Base-by-base conservation (phyloP, 1,140 invertebrate species). In the Cydia strobilella region DNA sequence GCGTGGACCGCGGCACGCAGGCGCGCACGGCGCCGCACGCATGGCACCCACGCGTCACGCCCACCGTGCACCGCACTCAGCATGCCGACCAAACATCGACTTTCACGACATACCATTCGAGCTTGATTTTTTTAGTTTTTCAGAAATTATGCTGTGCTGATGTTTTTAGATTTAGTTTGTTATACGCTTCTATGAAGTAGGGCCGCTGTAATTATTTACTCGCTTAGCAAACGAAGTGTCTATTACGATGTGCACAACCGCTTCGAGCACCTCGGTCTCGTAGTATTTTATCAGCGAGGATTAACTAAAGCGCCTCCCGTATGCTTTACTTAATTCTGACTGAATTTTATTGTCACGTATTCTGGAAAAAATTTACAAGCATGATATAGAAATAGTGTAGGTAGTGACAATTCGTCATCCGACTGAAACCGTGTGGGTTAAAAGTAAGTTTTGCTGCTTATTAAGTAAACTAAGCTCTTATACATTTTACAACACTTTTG, bases 121-220 rank as follows among this genome's bases (percentile, higher is more conserved):
- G 84, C 84, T 86, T 86, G 81, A 81, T 85, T 85, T 82, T 82
- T 59, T 63, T 74, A 72, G 75, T 78, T 83, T 80, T 75, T 80
- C 79, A 80, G 77, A 81, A 74, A 23, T 76, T 78, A 80, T 75
- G 79, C 83, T 85, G 80, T 83, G 82, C 83, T 86, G 81, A 78
- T 86, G 77, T 75, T 80, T 83, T 78, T 82, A 86, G 81, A 82
- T 45, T 84, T 82, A 82, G 76, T 80, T 82, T 79, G 75, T 79
- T 82, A 78, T 82, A 77, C 79, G 86, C 84, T 87, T 87, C 74
- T 72, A 73, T 79, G 72, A 75, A 72, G 62, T 81, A 82, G 83
- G 76, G 74, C 73, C 75, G 80, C 80, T 84, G 82, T 85, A 84
- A 80, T 81, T 85, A 82, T 83, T 80, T 79, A 76, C 63, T 79